Evolutionary conservation across 2,113 vertebrate genomes (phyloP), one percentile per base, ranked within the genome.

Genomic region (Trinectes maculatus): DNA sequence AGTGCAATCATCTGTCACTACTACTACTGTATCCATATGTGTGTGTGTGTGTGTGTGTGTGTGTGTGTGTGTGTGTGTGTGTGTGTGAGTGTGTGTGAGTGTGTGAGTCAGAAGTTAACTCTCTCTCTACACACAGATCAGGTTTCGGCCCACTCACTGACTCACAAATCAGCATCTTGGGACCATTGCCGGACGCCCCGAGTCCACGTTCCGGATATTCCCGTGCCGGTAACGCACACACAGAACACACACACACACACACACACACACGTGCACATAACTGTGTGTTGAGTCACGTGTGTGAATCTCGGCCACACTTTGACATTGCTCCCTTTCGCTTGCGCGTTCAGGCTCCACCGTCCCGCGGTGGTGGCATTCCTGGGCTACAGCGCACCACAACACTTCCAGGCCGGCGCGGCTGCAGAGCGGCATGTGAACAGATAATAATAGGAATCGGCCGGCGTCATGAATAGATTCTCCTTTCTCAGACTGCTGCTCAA

Each of bases 61-160:
- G n/a, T n/a, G n/a, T n/a, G n/a, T n/a, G n/a, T n/a, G n/a, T n/a
- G n/a, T n/a, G n/a, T n/a, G n/a, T n/a, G n/a, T n/a, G n/a, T n/a
- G n/a, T n/a, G n/a, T n/a, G n/a, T n/a, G n/a, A n/a, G n/a, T n/a
- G n/a, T n/a, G n/a, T n/a, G n/a, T n/a, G 36, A 37, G 58, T 43
- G 60, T 22, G 19, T 54, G 42, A 63, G 63, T 72, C 44, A 61
- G 71, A 34, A 28, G 59, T 40, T 33, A 11, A 29, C 25, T 25
- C 26, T 29, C 33, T 37, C 58, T 24, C 49, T 15, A 53, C 13
- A 7, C 54, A 22, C 11, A 26, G 77, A 81, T 84, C 74, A 0
- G 10, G 55, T 88, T 88, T 79, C 71, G 8, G 31, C 39, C n/a
- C 68, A 34, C 72, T 53, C 34, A 22, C 70, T 83, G 85, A 83